Evolutionary conservation across 2,888 invertebrate genomes (phyloP).

Genomic region (Nowickia ferox): DNA sequence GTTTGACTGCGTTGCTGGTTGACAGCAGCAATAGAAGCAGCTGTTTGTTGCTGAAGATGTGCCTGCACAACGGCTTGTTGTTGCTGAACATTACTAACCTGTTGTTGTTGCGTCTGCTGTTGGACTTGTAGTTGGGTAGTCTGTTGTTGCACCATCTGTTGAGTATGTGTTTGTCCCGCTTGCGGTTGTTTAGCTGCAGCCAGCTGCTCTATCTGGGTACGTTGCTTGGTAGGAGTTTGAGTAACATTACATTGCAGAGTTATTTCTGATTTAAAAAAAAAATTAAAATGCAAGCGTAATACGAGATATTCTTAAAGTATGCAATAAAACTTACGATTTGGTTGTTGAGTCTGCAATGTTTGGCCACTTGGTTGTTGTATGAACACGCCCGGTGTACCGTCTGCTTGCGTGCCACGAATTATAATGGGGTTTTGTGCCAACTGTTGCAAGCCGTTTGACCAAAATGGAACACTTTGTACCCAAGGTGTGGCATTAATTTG

Average conservation of each 20-base stretch:
- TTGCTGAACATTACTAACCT: conserved; percentile 71
- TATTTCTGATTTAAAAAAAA: conserved; percentile 77
- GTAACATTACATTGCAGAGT: conserved; percentile 82
- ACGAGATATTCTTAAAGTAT: not conserved
- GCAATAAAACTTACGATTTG: conserved; percentile 85
- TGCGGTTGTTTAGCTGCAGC: conserved; percentile 80
- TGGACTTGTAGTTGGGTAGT: conserved; percentile 77
- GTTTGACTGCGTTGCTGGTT: conserved; percentile 78
- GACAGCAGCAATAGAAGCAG: conserved; percentile 74
- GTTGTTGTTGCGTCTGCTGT: conserved; percentile 75
- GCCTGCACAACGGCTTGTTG: conserved; percentile 79
- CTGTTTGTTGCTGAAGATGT: conserved; percentile 75
- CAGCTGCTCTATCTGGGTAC: conserved; percentile 84
- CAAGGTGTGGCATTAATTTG: conserved; percentile 89
- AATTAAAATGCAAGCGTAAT: conserved; percentile 24
- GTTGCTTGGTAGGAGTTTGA: conserved; percentile 83
- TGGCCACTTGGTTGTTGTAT: conserved; percentile 88
- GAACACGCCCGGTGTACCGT: conserved; percentile 89
- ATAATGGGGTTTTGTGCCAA: conserved; percentile 92
- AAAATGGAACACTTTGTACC: conserved; percentile 90
- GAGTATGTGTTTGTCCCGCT: conserved; percentile 61
- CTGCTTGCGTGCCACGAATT: conserved; percentile 89
- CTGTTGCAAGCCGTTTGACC: conserved; percentile 89
- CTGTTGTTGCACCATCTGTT: conserved; percentile 74
- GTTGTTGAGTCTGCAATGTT: conserved; percentile 86